A percentile compares a stretch with the other conserved stretches of the same genome.
These are phyloP conservation scores for Paramormyrops hopkinsi DNA, from an alignment of 2,797 vertebrate species.

Conservation along the genomic window DNA sequence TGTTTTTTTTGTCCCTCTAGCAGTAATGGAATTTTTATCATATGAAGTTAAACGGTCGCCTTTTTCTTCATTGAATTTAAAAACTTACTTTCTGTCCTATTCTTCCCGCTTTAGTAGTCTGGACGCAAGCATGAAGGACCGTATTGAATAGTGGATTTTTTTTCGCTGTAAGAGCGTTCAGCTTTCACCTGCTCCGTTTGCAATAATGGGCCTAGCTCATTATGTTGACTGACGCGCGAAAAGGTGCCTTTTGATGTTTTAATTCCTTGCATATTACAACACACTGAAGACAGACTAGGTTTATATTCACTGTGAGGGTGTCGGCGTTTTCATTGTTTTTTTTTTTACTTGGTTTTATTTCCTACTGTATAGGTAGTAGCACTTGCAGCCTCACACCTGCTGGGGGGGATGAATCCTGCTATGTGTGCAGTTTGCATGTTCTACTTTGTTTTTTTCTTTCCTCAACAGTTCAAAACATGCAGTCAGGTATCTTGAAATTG, in stretches of 20 bases:
- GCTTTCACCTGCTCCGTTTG: background rate
- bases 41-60: background rate
- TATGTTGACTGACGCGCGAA: background rate
- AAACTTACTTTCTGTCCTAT: background rate
- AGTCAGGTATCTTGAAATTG: slow-evolving; percentile 2
- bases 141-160: background rate
- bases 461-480: background rate
- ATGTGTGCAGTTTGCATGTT: background rate
- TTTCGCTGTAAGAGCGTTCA: background rate
- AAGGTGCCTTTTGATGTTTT: background rate
- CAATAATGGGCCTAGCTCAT: background rate
- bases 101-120: background rate
- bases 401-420: background rate
- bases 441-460: background rate
- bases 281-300: background rate
- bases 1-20: background rate
- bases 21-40: background rate
- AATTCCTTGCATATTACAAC: background rate
- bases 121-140: background rate
- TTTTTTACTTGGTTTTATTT: background rate
- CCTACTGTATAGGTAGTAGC: background rate
- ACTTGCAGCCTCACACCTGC: background rate
- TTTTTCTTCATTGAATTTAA: background rate
- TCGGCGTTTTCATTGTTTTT: background rate
- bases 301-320: background rate